Conservation (phyloP, 2,888 invertebrate species). For the Eilema depressum region DNA sequence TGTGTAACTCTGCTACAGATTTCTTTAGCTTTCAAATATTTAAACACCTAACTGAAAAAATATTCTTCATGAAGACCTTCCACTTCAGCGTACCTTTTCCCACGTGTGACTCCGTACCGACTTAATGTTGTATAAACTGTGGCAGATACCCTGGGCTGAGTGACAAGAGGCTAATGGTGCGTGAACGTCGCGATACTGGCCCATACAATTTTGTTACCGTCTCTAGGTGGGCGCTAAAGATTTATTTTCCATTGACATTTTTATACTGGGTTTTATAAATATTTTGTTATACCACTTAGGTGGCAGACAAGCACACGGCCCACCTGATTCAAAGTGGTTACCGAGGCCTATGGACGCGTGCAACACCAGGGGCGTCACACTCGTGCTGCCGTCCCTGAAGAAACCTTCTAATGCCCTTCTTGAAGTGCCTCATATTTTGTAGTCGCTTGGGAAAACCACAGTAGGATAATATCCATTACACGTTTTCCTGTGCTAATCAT, state of each 20-base stretch:
- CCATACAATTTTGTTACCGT: conserved; percentile 21
- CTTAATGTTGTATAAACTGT: conserved; percentile 48
- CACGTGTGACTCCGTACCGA: conserved; percentile 26
- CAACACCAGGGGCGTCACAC: no score
- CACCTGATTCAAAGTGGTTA: no score
- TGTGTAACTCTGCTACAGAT: no score
- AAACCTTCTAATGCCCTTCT: no score
- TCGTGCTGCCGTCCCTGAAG: no score
- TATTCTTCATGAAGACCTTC: background rate
- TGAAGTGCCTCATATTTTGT: no score
- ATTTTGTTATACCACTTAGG: no score
- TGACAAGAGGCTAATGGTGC: conserved; percentile 53
- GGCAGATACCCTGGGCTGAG: conserved; percentile 37
- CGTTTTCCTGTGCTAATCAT: no score
- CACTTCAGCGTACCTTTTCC: background rate
- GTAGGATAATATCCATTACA: no score
- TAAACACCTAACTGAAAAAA: background rate
- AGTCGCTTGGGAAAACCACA: no score
- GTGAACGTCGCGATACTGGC: conserved; percentile 54
- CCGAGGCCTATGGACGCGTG: no score
- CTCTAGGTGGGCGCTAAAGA: conserved; percentile 2
- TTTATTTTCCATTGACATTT: conserved; percentile 5
- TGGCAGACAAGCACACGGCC: no score
- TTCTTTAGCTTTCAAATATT: background rate
- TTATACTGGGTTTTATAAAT: background rate